phyloP scores from a whole-genome alignment of 2,888 invertebrate genomes.

The Tolmerus cingulatus region DNA sequence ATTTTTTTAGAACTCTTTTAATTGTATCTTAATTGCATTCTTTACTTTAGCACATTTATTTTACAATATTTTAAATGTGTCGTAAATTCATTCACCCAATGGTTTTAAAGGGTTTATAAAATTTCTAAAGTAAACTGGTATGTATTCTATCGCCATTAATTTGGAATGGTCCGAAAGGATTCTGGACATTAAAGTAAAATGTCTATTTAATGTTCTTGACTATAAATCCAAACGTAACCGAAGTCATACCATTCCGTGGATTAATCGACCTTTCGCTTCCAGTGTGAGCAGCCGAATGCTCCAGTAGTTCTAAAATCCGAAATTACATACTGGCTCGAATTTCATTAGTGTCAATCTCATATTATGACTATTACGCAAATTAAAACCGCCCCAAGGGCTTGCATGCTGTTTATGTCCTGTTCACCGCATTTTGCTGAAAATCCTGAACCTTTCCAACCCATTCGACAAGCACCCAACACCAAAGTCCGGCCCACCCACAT shows the following conservation, averaged over 20 bases:
- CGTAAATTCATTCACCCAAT: too few relatives aligned
- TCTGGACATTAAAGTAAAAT: too few relatives aligned
- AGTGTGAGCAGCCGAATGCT: neutral
- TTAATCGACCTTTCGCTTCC: neutral
- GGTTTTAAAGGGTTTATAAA: too few relatives aligned
- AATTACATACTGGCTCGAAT: neutral
- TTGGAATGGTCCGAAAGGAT: too few relatives aligned
- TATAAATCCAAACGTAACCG: neutral
- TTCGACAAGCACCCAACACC: neutral
- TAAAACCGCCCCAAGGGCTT: neutral
- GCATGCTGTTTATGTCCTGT: neutral
- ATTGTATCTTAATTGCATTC: too few relatives aligned
- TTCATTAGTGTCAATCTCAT: neutral
- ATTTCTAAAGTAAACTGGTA: too few relatives aligned
- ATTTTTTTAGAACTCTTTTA: too few relatives aligned
- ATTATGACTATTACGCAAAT: neutral
- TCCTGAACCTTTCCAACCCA: neutral
- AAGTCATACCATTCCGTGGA: neutral
- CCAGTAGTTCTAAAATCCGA: neutral
- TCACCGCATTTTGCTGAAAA: neutral
- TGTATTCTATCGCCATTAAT: too few relatives aligned
- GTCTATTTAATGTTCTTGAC: neutral
- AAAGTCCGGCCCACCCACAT: neutral
- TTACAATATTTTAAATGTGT: too few relatives aligned
- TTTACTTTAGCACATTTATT: too few relatives aligned